Evolutionary conservation across 1,140 invertebrate genomes (phyloP).

Genomic region (Babylonia areolata): DNA sequence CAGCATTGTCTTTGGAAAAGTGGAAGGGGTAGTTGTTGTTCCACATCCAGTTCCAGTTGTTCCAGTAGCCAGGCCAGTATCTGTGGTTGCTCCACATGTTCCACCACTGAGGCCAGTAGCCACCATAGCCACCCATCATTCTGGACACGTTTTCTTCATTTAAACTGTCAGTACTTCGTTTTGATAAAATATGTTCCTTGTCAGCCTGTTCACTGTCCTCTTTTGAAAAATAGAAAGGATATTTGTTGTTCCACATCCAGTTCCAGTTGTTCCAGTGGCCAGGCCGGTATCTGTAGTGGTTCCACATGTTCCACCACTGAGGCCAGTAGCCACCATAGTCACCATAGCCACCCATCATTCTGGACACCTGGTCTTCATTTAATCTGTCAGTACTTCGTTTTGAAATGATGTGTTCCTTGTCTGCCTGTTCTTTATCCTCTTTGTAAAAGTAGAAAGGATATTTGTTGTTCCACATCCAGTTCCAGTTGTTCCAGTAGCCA

Average conservation of each 20-base stretch:
- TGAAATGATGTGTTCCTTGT: slow-evolving; percentile 3
- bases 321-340: too few species aligned
- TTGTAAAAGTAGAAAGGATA: background rate
- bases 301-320: too few species aligned
- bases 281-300: too few species aligned
- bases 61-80: background rate
- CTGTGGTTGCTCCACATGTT: background rate
- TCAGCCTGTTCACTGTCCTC: too few species aligned
- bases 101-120: slow-evolving; percentile 22
- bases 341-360: too few species aligned
- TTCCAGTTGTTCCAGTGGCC: too few species aligned
- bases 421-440: background rate
- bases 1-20: too few species aligned
- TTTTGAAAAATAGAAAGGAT: too few species aligned
- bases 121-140: slow-evolving; percentile 29
- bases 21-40: too few species aligned
- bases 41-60: slow-evolving; percentile 3
- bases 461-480: slow-evolving; percentile 16
- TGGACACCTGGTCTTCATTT: slow-evolving; percentile 16
- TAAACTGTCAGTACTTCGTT: background rate
- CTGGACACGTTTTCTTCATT: background rate
- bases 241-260: too few species aligned
- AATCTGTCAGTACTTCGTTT: slow-evolving; percentile 12
- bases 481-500: slow-evolving; percentile 22
- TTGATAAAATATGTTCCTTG: too few species aligned